Conservation (phyloP, 2,113 vertebrate genomes). For the Polyodon spathula region DNA sequence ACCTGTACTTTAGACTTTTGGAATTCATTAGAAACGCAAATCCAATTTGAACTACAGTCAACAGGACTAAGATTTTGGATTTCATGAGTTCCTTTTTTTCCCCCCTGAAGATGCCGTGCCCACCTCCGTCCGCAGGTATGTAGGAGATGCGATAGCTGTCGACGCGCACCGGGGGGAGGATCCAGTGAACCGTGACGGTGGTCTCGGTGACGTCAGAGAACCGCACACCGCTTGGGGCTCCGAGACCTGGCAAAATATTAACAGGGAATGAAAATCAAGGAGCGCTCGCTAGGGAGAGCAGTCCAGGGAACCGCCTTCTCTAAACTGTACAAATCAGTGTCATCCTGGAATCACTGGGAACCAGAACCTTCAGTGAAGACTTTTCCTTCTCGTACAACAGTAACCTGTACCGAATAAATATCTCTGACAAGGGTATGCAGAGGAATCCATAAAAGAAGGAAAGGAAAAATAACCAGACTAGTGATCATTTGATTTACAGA, state of each 20-base stretch:
- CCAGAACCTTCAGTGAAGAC: no score
- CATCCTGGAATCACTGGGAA: no score
- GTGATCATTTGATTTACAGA: no score
- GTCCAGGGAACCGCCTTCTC: no score
- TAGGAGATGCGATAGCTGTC: conserved; percentile 76
- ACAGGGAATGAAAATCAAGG: conserved; percentile 18
- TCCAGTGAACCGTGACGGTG: conserved; percentile 77
- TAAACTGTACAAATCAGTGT: no score
- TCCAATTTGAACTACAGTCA: no score
- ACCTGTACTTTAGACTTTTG: not conserved
- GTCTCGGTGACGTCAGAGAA: conserved; percentile 90
- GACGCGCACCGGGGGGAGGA: conserved; percentile 56
- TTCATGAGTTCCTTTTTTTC: not conserved
- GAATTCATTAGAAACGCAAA: not conserved
- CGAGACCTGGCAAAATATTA: conserved; percentile 58
- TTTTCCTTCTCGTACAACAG: no score
- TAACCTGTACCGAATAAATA: no score
- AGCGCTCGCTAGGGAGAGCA: conserved; percentile 8
- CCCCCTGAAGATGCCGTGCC: conserved; percentile 18
- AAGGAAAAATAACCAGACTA: no score
- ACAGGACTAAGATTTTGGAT: no score
- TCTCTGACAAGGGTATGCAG: no score
- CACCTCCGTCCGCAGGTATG: conserved; percentile 75
- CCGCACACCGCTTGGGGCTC: conserved; percentile 70
- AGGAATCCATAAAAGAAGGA: no score